These are phyloP conservation scores for Pangasius macronema DNA, from an alignment of 2,797 vertebrate genomes.

Conservation along the genomic window DNA sequence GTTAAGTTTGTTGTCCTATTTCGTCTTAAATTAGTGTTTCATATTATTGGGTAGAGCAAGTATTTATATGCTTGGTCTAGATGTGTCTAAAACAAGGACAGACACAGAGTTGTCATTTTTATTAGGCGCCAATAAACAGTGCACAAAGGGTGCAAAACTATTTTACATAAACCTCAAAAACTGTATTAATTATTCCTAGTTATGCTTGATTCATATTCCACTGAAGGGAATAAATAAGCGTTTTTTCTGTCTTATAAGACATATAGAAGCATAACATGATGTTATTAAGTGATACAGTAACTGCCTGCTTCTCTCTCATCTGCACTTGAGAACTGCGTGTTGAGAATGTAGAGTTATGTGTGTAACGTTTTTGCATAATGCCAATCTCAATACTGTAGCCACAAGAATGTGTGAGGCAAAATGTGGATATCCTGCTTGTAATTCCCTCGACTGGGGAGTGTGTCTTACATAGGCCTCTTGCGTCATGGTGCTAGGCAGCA, in stretches of 20 bases:
- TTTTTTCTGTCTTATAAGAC: background rate
- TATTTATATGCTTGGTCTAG: conserved; percentile 25
- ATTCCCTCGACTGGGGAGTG: conserved; percentile 17
- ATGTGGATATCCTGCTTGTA: conserved; percentile 45
- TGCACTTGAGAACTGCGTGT: background rate
- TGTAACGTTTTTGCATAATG: conserved; percentile 21
- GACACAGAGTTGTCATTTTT: background rate
- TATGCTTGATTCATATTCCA: background rate
- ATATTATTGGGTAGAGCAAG: conserved; percentile 11
- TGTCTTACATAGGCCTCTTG: conserved; percentile 35
- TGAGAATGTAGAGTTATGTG: background rate
- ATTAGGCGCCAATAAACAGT: background rate
- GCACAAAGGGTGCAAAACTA: too few relatives aligned
- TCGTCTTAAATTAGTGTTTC: conserved; percentile 31
- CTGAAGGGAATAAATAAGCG: background rate
- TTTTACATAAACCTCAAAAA: background rate
- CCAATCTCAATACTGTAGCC: conserved; percentile 1
- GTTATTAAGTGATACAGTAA: background rate
- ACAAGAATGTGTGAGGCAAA: conserved; percentile 16
- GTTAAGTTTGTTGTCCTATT: background rate
- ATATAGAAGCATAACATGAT: background rate
- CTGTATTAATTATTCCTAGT: too few relatives aligned
- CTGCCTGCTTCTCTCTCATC: background rate
- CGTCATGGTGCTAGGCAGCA: conserved; percentile 35
- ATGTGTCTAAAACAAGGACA: conserved; percentile 5